Base-by-base conservation (phyloP, 2,888 invertebrate species). In the Smittia aterrima region DNA sequence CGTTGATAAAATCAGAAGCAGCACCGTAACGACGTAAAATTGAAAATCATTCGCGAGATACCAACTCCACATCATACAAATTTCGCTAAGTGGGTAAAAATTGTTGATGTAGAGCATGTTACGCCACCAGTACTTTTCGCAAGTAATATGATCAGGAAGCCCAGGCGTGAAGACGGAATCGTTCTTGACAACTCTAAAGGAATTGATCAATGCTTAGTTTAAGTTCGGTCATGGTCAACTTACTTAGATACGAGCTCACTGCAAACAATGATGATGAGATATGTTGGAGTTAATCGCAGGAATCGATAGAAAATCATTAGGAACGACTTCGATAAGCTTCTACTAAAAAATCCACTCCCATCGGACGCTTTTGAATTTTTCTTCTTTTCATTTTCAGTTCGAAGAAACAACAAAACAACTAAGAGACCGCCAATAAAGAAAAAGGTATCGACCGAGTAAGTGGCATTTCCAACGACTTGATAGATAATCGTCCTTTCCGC, bases 31-130 rank as follows among this genome's bases (percentile, higher is more conserved):
- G 4, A 89, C 85, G 80, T 90, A 92, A 81, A 92, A 92, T 81
- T 92, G 91, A 75, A 90, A 91, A 79, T 92, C 92, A 78, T 91
- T 92, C 7, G 92, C 90, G 85, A 92, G 88, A 78, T 92, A 92
- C 92, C 92, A 92, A 66, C 90, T 90, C 92, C 92, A 92, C 75
- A 90, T 85, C 90, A 92, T 90, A 80, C 92, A 92, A 85, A 91
- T 90, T 79, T 92, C 91, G 24, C 85, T 84, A 79, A 89, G 88
- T 0, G 91, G 89, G 80, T 86, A 93, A 79, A 92, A 86, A 79
- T 92, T 93, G 81, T 93, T 92, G 79, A 93, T 89, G 80, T 92
- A 93, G 16, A 93, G 13, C n/a, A 90, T 85, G 79, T 93, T 93
- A 75, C 92, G 85, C 93, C 93, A 93, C 93, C 93, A 93, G 80